These are phyloP conservation scores for Myodes glareolus DNA, from an alignment of 2,113 vertebrate species.

Conservation along the genomic window DNA sequence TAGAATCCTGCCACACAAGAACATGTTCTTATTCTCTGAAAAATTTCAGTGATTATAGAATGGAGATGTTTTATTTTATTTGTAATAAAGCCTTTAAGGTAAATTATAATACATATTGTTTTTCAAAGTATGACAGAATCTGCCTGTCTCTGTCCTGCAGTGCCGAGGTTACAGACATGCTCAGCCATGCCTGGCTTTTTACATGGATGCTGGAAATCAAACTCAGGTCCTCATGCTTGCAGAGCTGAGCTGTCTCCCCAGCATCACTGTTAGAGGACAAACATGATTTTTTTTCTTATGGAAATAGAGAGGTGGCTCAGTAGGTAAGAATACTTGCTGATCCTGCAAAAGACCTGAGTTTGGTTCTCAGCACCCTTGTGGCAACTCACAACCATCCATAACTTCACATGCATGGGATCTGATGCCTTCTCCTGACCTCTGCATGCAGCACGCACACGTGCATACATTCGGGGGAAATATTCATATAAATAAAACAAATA, in stretches of 20 bases:
- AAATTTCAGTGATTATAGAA: not conserved
- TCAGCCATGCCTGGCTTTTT: not conserved
- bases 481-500: not conserved
- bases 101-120: not conserved
- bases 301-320: not conserved
- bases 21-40: not conserved
- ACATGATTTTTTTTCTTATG: not conserved
- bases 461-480: not conserved
- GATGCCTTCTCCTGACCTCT: not conserved
- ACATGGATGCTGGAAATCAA: not conserved
- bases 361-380: not conserved
- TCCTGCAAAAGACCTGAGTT: not conserved
- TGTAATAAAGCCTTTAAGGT: constrained; percentile 11
- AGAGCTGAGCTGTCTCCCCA: not conserved
- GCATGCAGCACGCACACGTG: not conserved
- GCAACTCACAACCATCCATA: not conserved
- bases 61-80: not conserved
- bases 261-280: not conserved
- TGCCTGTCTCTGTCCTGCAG: not conserved
- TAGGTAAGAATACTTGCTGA: not conserved
- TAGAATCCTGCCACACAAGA: not conserved
- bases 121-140: constrained; percentile 19
- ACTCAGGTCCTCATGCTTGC: not conserved
- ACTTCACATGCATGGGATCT: not conserved
- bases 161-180: not conserved